Conservation (phyloP, 2,113 vertebrate species). For the Gnathonemus longibarbis region DNA sequence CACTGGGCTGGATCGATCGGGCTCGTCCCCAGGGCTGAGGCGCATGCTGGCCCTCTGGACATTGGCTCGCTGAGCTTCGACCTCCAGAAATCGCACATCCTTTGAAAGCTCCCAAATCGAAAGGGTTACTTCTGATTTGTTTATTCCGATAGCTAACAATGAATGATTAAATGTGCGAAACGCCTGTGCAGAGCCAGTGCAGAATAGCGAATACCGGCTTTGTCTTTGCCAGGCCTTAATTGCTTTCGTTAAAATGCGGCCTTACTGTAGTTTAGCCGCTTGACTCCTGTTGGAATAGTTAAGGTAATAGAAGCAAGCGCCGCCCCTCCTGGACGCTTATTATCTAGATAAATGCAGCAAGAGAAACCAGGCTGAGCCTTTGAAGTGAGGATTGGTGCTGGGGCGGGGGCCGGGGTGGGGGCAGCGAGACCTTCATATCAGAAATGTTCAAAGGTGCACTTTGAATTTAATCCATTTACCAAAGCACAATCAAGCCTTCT, state of each 20-base stretch:
- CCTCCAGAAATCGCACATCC: background rate
- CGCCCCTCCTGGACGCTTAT: background rate
- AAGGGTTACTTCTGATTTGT: background rate
- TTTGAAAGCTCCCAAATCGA: background rate
- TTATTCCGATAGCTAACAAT: background rate
- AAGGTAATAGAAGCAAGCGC: background rate
- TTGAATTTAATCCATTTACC: background rate
- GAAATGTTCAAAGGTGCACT: conserved; percentile 2
- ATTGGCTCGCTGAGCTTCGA: background rate
- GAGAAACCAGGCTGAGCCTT: background rate
- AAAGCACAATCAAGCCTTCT: background rate
- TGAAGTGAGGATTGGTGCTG: background rate
- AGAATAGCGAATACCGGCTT: background rate
- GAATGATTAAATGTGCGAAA: background rate
- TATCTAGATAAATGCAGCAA: background rate
- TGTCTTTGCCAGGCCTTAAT: background rate
- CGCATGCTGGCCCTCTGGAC: background rate
- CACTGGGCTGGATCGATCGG: background rate
- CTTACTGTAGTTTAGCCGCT: background rate
- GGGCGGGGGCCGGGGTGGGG: background rate
- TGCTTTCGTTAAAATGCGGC: background rate
- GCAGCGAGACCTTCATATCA: background rate
- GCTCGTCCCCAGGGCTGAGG: background rate
- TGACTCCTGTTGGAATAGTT: background rate
- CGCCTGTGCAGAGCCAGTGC: background rate